phyloP scores from a whole-genome alignment of 1,140 invertebrate genomes.

The Drosophila eugracilis region DNA sequence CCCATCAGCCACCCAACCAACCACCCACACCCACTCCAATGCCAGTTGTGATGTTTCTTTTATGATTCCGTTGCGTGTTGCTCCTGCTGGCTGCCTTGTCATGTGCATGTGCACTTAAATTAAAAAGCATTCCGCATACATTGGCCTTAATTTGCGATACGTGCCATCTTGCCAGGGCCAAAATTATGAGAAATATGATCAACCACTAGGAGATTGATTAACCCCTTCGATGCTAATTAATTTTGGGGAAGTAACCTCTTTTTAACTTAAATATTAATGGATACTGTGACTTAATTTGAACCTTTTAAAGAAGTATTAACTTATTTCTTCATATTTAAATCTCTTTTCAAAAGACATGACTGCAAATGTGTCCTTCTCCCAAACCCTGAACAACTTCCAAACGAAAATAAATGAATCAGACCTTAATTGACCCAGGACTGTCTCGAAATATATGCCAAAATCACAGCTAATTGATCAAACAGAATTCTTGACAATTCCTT shows the following conservation, averaged over 20 bases:
- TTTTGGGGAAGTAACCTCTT: not conserved
- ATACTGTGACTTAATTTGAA: too few relatives aligned
- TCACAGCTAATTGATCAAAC: slow-evolving; percentile 9
- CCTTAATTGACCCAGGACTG: not conserved
- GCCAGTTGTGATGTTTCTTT: slow-evolving; percentile 46
- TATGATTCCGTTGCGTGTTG: slow-evolving; percentile 52
- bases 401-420: not conserved
- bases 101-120: slow-evolving; percentile 65
- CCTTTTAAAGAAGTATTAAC: too few relatives aligned
- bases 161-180: slow-evolving; percentile 10
- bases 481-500: not conserved
- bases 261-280: too few relatives aligned
- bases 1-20: slow-evolving; percentile 5
- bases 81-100: slow-evolving; percentile 29
- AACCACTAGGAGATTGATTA: slow-evolving; percentile 15
- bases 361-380: too few relatives aligned
- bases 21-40: slow-evolving; percentile 5
- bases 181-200: slow-evolving; percentile 23
- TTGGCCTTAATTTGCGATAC: slow-evolving; percentile 35
- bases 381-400: not conserved
- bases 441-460: not conserved
- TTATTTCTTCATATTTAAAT: too few relatives aligned
- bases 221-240: slow-evolving; percentile 4
- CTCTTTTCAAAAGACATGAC: too few relatives aligned
- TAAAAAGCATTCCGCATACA: slow-evolving; percentile 53